Evolutionary conservation across 2,797 vertebrate genomes (phyloP).

Genomic region (Sebastes trivittatus): DNA sequence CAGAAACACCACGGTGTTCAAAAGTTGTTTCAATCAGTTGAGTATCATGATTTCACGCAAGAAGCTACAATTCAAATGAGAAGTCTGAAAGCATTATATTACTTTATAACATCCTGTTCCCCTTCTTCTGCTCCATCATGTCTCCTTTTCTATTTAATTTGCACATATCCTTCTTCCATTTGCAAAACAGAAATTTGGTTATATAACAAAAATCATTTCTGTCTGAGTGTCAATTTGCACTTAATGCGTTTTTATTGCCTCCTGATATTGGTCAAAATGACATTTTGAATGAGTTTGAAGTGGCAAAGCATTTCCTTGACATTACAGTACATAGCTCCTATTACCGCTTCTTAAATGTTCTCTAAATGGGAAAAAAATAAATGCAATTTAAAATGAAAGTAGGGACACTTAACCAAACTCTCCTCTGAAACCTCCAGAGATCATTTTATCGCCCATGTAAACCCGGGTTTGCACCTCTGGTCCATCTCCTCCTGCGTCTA

Average conservation of each 20-base stretch:
- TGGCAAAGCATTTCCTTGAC: background rate
- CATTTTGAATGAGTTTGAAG: background rate
- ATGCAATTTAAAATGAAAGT: background rate
- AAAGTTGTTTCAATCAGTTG: background rate
- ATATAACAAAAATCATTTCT: background rate
- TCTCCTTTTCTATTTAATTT: conserved; percentile 1
- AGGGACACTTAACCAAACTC: background rate
- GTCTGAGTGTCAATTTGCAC: conserved; percentile 1
- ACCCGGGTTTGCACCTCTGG: background rate
- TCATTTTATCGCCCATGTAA: background rate
- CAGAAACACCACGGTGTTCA: background rate
- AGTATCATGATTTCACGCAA: background rate
- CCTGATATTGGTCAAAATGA: background rate
- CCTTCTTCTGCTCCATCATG: background rate
- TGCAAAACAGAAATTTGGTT: background rate
- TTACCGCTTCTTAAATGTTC: background rate
- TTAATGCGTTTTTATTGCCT: background rate
- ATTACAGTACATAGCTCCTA: background rate
- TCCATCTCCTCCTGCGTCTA: background rate
- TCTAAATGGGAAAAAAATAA: background rate
- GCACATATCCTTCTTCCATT: background rate
- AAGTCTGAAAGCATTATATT: background rate
- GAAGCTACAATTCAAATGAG: background rate
- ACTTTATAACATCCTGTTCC: background rate
- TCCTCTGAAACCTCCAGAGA: background rate